Evolutionary conservation across 1,140 invertebrate species (phyloP), one percentile per base, ranked within the genome.

Genomic region (Lycorma delicatula): DNA sequence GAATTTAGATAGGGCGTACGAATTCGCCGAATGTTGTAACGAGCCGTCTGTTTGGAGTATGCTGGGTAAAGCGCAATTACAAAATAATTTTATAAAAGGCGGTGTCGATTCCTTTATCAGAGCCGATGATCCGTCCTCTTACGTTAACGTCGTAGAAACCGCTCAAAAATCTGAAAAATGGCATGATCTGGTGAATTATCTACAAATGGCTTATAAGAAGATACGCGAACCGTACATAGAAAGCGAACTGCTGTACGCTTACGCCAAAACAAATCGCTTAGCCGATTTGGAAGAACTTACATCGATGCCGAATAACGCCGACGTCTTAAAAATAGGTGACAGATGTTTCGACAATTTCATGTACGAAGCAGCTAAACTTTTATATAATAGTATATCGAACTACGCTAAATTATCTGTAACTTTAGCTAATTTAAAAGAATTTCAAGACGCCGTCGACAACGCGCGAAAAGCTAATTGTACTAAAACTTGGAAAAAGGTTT

Each of bases 401-500:
- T 99, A 97, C 76, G 95, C 95, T 0, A 79, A 94, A 5, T 74
- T 99, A 41, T 96, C 97, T 12, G 96, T 98, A 62, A 99, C 97
- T 3, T 74, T 98, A 59, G 96, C 99, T 1, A 89, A 98, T 71
- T 74, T 99, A 25, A 96, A 94, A 73, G 95, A 99, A 73, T 99
- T 96, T 75, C 95, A 98, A 74, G 93, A 95, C 23, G 97, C 97
- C 34, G 97, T 99, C 3, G 97, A 99, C 70, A 89, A 91, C 64
- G 97, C 96, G 0, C 82, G 96, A 13, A 99, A 99, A 71, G 97
- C 97, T 0, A 99, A 99, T 74, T 82, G 92, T 50, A 99, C 96
- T 3, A 85, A 93, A 64, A 99, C 97, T 27, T 99, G 97, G 97
- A 99, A 99, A 75, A 95, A 99, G 74, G 95, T 99, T n/a, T 99